These are phyloP conservation scores for Edolisoma coerulescens DNA, from an alignment of 2,113 vertebrate species.

Conservation along the genomic window DNA sequence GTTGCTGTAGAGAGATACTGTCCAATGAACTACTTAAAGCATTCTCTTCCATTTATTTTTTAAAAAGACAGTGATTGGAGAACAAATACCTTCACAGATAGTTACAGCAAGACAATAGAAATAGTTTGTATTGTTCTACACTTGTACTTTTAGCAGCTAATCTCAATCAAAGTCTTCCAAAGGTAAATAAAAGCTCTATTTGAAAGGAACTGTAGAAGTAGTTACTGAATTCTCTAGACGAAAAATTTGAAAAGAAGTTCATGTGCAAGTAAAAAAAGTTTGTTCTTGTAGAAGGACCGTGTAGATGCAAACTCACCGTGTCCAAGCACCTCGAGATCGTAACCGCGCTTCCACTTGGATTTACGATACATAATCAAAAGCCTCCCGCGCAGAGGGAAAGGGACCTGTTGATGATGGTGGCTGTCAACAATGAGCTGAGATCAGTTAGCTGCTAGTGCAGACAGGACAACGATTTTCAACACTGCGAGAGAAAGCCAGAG, in stretches of 20 bases:
- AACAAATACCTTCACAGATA: not conserved
- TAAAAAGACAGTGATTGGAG: not conserved
- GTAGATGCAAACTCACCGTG: constrained; percentile 1
- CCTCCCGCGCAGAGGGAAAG: not conserved
- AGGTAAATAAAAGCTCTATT: not conserved
- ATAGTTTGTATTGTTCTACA: not conserved
- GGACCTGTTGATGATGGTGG: constrained; percentile 17
- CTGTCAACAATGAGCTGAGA: constrained; percentile 46
- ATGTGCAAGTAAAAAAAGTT: not conserved
- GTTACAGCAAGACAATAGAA: not conserved
- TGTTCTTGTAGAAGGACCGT: not conserved
- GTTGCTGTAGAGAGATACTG: not conserved
- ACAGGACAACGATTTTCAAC: constrained; percentile 52
- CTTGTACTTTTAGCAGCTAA: not conserved
- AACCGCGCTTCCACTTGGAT: constrained; percentile 48
- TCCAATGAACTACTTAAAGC: not conserved
- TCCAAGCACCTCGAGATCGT: constrained; percentile 7
- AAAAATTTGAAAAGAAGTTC: not conserved
- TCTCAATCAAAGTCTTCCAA: not conserved
- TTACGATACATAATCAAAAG: constrained; percentile 40
- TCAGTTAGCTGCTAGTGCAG: constrained; percentile 44
- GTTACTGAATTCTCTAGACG: not conserved
- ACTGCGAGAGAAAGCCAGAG: constrained; percentile 57
- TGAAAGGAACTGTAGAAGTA: not conserved
- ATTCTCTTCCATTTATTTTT: not conserved